Evolutionary conservation across 2,797 vertebrate species (phyloP).

Genomic region (Phrynocephalus vlangalii): DNA sequence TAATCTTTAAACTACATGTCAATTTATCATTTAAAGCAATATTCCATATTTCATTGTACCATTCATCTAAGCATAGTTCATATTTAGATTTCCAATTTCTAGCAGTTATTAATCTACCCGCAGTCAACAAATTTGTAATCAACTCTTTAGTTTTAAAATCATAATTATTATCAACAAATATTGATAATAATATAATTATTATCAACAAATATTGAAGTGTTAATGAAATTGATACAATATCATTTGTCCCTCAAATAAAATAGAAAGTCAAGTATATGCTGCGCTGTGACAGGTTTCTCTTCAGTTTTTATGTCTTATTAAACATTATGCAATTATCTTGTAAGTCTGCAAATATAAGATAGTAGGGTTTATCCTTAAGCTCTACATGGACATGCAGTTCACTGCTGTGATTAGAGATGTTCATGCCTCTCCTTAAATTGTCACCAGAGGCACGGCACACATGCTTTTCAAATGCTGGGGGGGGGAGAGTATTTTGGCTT

Average conservation of each 20-base stretch:
- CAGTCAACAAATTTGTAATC: too few relatives aligned
- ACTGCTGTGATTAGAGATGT: not conserved
- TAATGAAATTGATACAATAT: not conserved
- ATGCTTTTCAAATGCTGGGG: not conserved
- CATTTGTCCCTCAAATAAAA: not conserved
- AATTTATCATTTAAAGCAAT: too few relatives aligned
- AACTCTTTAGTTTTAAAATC: too few relatives aligned
- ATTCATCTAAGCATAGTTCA: too few relatives aligned
- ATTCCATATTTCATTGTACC: too few relatives aligned
- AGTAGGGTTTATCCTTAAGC: not conserved
- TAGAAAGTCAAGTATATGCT: not conserved
- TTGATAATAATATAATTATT: too few relatives aligned
- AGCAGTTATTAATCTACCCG: too few relatives aligned
- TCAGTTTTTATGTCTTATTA: slow-evolving; percentile 10
- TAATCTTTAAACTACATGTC: too few relatives aligned
- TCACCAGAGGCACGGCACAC: not conserved
- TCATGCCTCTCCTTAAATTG: not conserved
- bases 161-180: too few relatives aligned
- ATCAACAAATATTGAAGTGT: not conserved
- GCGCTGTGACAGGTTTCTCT: not conserved
- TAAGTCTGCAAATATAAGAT: not conserved
- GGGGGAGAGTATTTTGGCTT: not conserved
- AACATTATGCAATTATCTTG: not conserved
- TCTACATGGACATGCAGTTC: not conserved
- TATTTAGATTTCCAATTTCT: too few relatives aligned